These are phyloP conservation scores for Hexactinellida sp. DNA, from an alignment of 37 sponge, comb jelly and placozoan genomes.

Conservation along the genomic window DNA sequence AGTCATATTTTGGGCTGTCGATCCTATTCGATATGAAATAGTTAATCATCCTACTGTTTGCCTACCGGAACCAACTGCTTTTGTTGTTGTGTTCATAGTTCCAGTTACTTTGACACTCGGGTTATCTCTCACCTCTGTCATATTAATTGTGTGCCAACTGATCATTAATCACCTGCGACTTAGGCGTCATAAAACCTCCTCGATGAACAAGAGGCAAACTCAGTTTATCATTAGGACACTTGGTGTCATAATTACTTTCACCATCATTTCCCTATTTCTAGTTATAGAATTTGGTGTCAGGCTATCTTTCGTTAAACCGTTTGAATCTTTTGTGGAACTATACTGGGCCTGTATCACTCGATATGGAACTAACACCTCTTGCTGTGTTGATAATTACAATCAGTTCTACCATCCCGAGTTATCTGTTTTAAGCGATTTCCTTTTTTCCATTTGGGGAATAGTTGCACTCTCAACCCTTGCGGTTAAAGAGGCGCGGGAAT, in stretches of 20 bases:
- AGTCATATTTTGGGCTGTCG: neutral
- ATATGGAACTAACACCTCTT: neutral
- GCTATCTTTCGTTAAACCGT: neutral
- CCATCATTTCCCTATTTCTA: neutral
- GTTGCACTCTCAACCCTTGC: neutral
- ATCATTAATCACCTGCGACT: neutral
- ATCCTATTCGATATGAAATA: neutral
- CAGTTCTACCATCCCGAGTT: neutral
- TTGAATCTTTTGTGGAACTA: neutral
- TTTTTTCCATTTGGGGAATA: neutral
- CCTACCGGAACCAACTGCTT: neutral
- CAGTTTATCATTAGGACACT: neutral
- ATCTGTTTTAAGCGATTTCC: neutral
- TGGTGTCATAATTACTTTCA: neutral
- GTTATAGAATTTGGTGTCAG: neutral
- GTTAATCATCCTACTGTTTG: neutral
- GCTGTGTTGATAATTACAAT: neutral
- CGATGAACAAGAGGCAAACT: neutral
- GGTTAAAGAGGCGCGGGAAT: neutral
- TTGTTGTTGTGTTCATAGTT: neutral
- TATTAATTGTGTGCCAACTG: neutral
- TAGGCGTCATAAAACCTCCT: neutral
- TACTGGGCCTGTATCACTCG: neutral
- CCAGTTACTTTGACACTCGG: neutral
- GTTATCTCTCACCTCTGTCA: neutral